Evolutionary conservation across 2,113 vertebrate species (phyloP).

Genomic region (Chauna torquata): DNA sequence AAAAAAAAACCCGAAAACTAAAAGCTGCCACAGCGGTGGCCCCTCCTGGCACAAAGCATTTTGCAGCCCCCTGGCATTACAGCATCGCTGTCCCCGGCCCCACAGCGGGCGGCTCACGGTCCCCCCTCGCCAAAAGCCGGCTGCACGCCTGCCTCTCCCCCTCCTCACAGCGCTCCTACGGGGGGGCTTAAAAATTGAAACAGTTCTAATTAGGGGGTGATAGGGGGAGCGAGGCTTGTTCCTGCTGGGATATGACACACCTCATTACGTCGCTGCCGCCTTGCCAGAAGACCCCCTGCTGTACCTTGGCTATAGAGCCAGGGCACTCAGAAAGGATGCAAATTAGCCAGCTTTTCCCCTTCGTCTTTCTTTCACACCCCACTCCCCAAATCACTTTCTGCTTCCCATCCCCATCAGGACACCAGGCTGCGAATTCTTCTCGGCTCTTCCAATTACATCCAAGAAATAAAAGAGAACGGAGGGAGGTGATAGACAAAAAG

Average conservation of each 20-base stretch:
- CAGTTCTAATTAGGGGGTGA: conserved; percentile 68
- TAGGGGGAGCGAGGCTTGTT: conserved; percentile 17
- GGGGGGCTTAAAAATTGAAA: conserved; percentile 56
- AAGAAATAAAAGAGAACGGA: conserved; percentile 30
- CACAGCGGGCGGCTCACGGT: neutral
- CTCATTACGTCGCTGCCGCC: conserved; percentile 63
- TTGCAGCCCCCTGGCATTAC: neutral
- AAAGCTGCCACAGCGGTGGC: neutral
- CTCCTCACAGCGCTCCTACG: neutral
- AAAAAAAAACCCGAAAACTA: neutral
- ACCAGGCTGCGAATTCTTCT: conserved; percentile 10
- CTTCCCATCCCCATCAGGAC: conserved; percentile 13
- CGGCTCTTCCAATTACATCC: neutral
- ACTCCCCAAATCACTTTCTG: conserved; percentile 51
- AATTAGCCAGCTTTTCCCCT: conserved; percentile 63
- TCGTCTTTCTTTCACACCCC: conserved; percentile 37
- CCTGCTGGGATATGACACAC: conserved; percentile 66
- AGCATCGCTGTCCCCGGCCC: neutral
- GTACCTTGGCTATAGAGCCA: conserved; percentile 54
- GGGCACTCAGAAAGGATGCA: conserved; percentile 71
- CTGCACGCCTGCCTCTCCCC: neutral
- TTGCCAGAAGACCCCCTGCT: conserved; percentile 61
- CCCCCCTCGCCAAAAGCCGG: neutral
- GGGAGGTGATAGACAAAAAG: neutral
- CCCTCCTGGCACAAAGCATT: neutral